phyloP scores from a whole-genome alignment of 1,140 invertebrate genomes.

The Latrodectus geometricus region DNA sequence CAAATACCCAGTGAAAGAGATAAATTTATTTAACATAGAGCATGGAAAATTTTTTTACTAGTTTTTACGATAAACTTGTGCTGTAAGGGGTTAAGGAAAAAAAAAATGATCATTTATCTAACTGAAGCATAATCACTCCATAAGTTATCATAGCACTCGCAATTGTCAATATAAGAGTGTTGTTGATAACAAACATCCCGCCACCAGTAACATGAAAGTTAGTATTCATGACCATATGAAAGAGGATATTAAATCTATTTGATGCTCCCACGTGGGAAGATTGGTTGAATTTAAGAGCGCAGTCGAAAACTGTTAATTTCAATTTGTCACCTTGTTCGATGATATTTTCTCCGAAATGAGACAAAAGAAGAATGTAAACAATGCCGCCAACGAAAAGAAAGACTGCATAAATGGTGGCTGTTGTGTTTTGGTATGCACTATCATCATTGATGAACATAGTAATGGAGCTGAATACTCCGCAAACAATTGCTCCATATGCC shows the following conservation, averaged over 20 bases:
- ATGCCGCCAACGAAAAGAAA: background rate
- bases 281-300: background rate
- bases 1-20: too few species aligned
- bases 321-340: background rate
- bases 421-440: background rate
- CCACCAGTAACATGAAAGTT: conserved; percentile 11
- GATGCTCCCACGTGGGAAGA: too few species aligned
- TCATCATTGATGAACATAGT: background rate
- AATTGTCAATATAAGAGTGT: conserved; percentile 1
- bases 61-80: too few species aligned
- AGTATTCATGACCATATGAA: background rate
- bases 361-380: background rate
- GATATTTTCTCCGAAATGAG: background rate
- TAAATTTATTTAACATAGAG: too few species aligned
- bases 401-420: background rate
- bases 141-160: conserved; percentile 11
- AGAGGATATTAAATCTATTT: background rate
- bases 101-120: conserved; percentile 2
- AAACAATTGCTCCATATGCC: background rate
- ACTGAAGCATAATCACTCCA: conserved; percentile 42
- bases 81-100: too few species aligned
- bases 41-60: too few species aligned
- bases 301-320: background rate
- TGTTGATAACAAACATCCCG: conserved; percentile 26
- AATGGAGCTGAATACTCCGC: background rate